Evolutionary conservation across 2,888 invertebrate species (phyloP).

Genomic region (Eucera pruinosa): DNA sequence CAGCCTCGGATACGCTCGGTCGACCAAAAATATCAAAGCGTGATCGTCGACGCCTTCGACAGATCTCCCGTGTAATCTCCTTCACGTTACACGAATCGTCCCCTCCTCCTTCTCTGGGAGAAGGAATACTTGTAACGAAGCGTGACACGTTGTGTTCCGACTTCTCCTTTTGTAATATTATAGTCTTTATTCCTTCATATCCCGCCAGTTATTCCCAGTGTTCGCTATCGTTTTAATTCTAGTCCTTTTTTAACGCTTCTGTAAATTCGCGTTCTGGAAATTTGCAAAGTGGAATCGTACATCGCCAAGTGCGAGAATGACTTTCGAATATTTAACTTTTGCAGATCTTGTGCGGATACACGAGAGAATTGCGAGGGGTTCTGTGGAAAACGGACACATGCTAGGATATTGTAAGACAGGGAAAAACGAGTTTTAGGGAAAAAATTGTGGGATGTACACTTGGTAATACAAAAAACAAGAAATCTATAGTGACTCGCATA

Average conservation of each 20-base stretch:
- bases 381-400: no score
- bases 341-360: no score
- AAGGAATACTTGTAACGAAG: slow-evolving; percentile 3
- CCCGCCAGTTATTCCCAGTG: background rate
- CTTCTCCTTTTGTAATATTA: background rate
- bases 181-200: background rate
- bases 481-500: no score
- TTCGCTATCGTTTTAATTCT: background rate
- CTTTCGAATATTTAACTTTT: background rate
- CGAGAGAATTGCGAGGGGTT: no score
- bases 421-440: no score
- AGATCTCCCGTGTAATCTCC: slow-evolving; percentile 47
- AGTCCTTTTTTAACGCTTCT: no score
- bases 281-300: no score
- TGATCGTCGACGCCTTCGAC: slow-evolving; percentile 48
- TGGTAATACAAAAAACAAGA: no score
- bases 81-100: slow-evolving; percentile 15
- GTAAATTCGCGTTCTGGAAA: background rate
- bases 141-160: background rate
- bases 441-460: no score
- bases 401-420: no score
- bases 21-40: slow-evolving; percentile 66
- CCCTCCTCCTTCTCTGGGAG: background rate
- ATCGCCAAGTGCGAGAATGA: background rate
- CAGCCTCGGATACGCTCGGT: slow-evolving; percentile 45